phyloP scores from a whole-genome alignment of 2,888 invertebrate genomes.

The Euplexia lucipara region DNA sequence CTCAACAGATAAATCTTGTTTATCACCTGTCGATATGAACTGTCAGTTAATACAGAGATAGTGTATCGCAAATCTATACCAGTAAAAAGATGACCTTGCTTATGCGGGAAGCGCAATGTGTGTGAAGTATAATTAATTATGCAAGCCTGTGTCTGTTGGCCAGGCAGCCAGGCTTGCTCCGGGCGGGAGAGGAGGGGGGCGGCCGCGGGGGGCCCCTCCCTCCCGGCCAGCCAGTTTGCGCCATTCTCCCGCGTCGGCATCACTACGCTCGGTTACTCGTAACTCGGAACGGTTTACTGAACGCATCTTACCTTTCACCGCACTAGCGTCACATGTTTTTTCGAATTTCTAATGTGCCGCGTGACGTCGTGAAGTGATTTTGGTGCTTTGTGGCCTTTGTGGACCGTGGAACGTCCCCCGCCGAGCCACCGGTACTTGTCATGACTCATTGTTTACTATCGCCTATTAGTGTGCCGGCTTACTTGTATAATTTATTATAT shows the following conservation, averaged over 20 bases:
- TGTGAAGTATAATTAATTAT: conserved; percentile 88
- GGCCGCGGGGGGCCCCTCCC: conserved; percentile 72
- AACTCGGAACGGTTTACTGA: conserved; percentile 84
- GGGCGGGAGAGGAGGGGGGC: conserved; percentile 61
- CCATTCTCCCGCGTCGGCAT: conserved; percentile 87
- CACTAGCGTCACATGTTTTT: conserved; percentile 82
- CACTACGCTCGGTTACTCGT: conserved; percentile 85
- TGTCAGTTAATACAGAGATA: conserved; percentile 43
- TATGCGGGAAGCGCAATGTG: conserved; percentile 83
- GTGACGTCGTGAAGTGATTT: conserved; percentile 87
- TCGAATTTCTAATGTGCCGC: conserved; percentile 80
- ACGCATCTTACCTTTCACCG: conserved; percentile 89
- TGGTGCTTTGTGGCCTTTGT: conserved; percentile 87
- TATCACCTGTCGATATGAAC: conserved; percentile 49
- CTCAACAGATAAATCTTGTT: conserved; percentile 42
- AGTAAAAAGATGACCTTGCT: conserved; percentile 86
- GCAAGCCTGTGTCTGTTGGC: conserved; percentile 87
- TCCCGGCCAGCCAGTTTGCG: conserved; percentile 86
- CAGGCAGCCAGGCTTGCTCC: conserved; percentile 76
- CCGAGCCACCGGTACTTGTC: conserved; percentile 80
- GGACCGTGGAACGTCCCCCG: conserved; percentile 76
- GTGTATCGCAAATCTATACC: conserved; percentile 65
- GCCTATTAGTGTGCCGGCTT: conserved; percentile 74
- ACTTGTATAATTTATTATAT: conserved; percentile 67
- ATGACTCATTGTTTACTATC: conserved; percentile 82